Conservation (phyloP, 2,797 vertebrate genomes). For the Phrynocephalus guinanensis region DNA sequence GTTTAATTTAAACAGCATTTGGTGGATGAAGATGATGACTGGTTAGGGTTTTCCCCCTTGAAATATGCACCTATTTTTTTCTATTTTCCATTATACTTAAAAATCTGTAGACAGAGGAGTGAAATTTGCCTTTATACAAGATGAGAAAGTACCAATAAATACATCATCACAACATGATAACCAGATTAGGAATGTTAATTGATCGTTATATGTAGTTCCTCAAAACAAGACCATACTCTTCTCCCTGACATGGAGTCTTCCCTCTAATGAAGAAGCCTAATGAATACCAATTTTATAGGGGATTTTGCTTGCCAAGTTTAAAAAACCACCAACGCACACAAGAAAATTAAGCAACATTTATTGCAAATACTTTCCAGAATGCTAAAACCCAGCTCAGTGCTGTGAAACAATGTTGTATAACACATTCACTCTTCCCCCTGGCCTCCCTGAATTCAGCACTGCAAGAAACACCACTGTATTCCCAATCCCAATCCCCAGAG, state of each 20-base stretch:
- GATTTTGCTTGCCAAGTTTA: neutral
- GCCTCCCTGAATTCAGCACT: constrained; percentile 84
- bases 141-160: neutral
- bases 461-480: constrained; percentile 92
- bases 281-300: neutral
- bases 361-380: neutral
- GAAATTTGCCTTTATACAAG: neutral
- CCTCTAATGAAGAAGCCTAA: neutral
- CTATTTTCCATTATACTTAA: neutral
- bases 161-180: neutral
- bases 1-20: neutral
- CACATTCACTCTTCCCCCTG: constrained; percentile 22
- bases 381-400: accelerated
- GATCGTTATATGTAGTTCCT: neutral
- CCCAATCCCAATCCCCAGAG: too few relatives aligned
- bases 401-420: neutral
- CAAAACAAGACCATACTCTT: neutral
- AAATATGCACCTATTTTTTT: neutral
- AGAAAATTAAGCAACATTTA: neutral
- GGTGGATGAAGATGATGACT: neutral
- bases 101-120: neutral
- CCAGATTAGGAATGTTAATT: neutral
- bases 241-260: neutral
- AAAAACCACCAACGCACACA: neutral
- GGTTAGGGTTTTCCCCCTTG: neutral